Evolutionary conservation across 2,888 invertebrate species (phyloP).

Genomic region (Nomada hirtipes): DNA sequence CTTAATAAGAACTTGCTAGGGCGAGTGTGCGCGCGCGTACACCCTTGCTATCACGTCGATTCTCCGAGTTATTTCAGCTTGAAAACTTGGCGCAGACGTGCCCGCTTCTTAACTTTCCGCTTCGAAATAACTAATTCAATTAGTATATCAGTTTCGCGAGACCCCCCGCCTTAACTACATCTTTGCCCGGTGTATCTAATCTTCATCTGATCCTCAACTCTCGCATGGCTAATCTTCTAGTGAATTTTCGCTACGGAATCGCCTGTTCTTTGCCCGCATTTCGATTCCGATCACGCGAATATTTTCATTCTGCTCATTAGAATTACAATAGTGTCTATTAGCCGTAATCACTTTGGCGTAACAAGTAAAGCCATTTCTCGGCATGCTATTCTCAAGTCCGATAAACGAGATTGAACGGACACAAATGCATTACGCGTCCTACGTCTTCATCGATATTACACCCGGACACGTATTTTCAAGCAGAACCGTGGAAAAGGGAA

Average conservation of each 20-base stretch:
- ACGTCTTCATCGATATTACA: neutral
- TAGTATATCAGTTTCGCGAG: slow-evolving; percentile 70
- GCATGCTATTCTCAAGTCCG: too few relatives aligned
- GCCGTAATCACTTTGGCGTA: neutral
- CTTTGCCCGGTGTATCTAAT: slow-evolving; percentile 67
- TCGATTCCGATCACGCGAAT: too few relatives aligned
- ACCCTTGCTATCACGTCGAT: slow-evolving; percentile 66
- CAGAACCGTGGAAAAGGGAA: neutral
- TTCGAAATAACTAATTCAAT: slow-evolving; percentile 75
- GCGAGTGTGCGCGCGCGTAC: slow-evolving; percentile 20
- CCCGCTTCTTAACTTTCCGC: slow-evolving; percentile 70
- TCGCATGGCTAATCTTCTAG: slow-evolving; percentile 63
- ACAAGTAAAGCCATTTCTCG: neutral
- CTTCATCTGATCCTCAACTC: slow-evolving; percentile 60
- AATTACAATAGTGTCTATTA: too few relatives aligned
- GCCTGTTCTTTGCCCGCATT: neutral
- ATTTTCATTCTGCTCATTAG: neutral
- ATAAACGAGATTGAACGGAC: neutral
- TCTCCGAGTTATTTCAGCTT: slow-evolving; percentile 71
- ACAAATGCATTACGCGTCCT: neutral
- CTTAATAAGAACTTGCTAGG: slow-evolving; percentile 71
- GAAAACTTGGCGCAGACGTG: slow-evolving; percentile 74
- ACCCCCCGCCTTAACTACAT: slow-evolving; percentile 65
- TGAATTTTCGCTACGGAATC: slow-evolving; percentile 33
- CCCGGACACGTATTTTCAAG: neutral